Percentiles rank a stretch among this genome's conserved stretches.
Evolutionary conservation across 92 coral and sea anemone genomes (phyloP).

Genomic region (Porites divaricata): DNA sequence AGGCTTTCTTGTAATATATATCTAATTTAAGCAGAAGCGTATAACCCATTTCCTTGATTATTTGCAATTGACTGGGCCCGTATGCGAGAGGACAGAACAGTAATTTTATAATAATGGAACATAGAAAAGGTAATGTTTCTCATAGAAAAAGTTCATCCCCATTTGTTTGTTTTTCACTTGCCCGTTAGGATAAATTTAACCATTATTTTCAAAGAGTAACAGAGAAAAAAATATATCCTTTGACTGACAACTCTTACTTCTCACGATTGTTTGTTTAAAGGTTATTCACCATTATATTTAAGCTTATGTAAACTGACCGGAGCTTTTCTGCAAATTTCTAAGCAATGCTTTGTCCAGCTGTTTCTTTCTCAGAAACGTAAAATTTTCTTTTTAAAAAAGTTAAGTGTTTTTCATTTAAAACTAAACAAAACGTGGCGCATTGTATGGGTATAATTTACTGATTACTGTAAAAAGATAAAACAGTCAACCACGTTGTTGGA

Average conservation of each 20-base stretch:
- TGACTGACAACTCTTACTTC: background rate
- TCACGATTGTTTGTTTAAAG: background rate
- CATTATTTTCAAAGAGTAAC: background rate
- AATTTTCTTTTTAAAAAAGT: background rate
- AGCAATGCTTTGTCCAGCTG: slow-evolving; percentile 3
- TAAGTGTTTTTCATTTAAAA: background rate
- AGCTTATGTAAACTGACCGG: background rate
- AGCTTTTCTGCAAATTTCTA: background rate
- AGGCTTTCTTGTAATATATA: too few relatives aligned
- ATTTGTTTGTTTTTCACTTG: background rate
- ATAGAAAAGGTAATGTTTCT: too few relatives aligned
- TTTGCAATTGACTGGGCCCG: too few relatives aligned
- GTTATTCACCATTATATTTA: background rate
- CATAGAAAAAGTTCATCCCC: background rate
- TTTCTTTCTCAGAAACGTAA: background rate
- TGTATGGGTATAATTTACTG: background rate
- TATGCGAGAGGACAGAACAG: too few relatives aligned
- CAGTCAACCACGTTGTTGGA: background rate
- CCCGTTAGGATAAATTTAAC: background rate
- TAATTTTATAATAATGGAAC: too few relatives aligned
- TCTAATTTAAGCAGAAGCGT: too few relatives aligned
- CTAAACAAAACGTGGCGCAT: background rate
- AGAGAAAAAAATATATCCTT: too few relatives aligned
- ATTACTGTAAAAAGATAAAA: background rate
- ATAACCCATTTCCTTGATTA: too few relatives aligned